These are phyloP conservation scores for Nomada lathburiana DNA, from an alignment of 2,888 invertebrate genomes.

Conservation along the genomic window DNA sequence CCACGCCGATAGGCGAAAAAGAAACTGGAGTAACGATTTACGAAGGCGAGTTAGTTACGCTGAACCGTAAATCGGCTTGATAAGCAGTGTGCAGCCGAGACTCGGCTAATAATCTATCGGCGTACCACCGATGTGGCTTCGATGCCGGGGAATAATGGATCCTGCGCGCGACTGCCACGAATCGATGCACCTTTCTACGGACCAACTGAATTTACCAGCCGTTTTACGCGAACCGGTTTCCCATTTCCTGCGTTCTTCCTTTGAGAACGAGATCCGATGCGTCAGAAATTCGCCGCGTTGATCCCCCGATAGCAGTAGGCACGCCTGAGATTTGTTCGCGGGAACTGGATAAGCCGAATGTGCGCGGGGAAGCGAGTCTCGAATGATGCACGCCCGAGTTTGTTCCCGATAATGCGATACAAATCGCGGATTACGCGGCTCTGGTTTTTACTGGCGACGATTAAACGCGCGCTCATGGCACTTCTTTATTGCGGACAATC, in stretches of 20 bases:
- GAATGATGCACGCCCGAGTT: neutral
- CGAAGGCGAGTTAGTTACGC: conserved; percentile 48
- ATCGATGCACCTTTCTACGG: conserved; percentile 39
- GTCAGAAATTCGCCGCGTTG: too few relatives aligned
- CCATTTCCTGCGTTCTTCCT: neutral
- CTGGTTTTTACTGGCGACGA: neutral
- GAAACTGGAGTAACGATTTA: conserved; percentile 41
- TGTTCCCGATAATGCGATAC: conserved; percentile 3
- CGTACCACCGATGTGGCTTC: conserved; percentile 18
- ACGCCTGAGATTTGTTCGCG: neutral
- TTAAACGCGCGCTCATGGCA: conserved; percentile 16
- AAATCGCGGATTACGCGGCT: conserved; percentile 12
- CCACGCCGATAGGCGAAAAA: conserved; percentile 52
- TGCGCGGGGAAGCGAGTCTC: neutral
- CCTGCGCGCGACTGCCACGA: neutral
- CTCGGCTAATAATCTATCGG: conserved; percentile 41
- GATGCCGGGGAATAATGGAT: conserved; percentile 34
- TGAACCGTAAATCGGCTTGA: conserved; percentile 53
- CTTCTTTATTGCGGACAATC: conserved; percentile 23
- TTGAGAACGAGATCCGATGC: too few relatives aligned
- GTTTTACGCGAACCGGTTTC: conserved; percentile 23
- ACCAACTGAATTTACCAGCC: conserved; percentile 5
- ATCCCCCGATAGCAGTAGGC: too few relatives aligned
- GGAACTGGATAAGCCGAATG: neutral
- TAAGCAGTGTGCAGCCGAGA: conserved; percentile 33